Base-by-base conservation (phyloP, 2,797 vertebrate species). In the Clarias laeviceps region DNA sequence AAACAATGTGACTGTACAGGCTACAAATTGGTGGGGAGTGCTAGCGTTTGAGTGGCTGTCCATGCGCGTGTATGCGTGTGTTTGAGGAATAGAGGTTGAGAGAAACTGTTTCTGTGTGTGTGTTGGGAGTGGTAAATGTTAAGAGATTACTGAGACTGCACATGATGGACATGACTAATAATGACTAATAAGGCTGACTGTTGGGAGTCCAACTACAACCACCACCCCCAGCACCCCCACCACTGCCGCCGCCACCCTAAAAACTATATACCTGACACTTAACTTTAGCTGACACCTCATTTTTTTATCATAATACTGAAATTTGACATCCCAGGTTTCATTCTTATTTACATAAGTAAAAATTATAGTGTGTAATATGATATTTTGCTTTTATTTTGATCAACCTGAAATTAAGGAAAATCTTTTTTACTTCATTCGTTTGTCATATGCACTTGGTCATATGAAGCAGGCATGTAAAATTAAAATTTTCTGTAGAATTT, bases 1-100 rank as follows among this genome's bases (percentile, higher is more conserved):
- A 97, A 97, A 98, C 97, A 97, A 97, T 97, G 97, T 97, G 97
- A 97, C 97, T 97, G 97, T 97, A 97, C 96, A 94, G 95, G 90
- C 96, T 96, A 98, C 97, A 98, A 98, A 98, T 97, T 94, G 93
- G 91, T 92, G 92, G 93, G 91, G 91, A 93, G 92, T 91, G 90
- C 89, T 91, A 95, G 96, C 91, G 69, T 86, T 65, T 87, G 68
- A 45, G 76, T 64, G 87, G n/a, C 45, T 76, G 61, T 76, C 34
- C 22, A 37, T 76, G 76, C 24, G 45, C 70, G 3, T 73, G 32
- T 82, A 61, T 86, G 59, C 56, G 83, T 61, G 66, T 87, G 84
- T 79, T 57, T 86, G 68, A 89, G 86, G 78, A 86, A 80, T 15
- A 64, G 83, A 88, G 83, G 40, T 85, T 56, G 79, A 80, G 86